phyloP scores from a whole-genome alignment of 1,140 invertebrate genomes.

The Cecropterus lyciades region DNA sequence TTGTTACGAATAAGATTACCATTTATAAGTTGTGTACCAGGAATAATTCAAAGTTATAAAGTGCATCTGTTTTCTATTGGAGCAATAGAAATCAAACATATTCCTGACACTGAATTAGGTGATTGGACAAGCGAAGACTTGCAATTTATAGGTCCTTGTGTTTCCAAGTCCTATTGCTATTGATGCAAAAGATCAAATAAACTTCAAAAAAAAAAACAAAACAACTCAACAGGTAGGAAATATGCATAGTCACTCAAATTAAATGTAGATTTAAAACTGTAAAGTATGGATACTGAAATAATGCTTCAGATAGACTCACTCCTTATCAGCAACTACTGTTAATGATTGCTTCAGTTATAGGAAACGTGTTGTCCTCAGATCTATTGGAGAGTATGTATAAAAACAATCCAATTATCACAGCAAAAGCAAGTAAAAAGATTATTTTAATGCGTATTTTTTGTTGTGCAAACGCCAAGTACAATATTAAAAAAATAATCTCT shows the following conservation, averaged over 20 bases:
- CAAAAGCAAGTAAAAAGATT: slow-evolving; percentile 74
- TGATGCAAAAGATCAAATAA: slow-evolving; percentile 53
- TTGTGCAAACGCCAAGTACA: slow-evolving; percentile 65
- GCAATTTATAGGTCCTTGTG: slow-evolving; percentile 56
- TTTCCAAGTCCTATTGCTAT: slow-evolving; percentile 64
- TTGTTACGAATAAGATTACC: slow-evolving; percentile 69
- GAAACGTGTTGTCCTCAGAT: slow-evolving; percentile 75
- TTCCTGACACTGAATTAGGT: slow-evolving; percentile 50
- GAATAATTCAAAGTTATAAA: slow-evolving; percentile 76
- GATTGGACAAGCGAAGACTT: slow-evolving; percentile 55
- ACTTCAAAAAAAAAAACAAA: slow-evolving; percentile 54
- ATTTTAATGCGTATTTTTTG: slow-evolving; percentile 67
- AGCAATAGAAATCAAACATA: slow-evolving; percentile 64
- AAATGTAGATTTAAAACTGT: slow-evolving; percentile 66
- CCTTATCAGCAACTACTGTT: slow-evolving; percentile 82
- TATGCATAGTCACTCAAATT: slow-evolving; percentile 67
- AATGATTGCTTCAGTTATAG: slow-evolving; percentile 83
- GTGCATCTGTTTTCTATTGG: slow-evolving; percentile 78
- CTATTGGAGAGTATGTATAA: slow-evolving; percentile 81
- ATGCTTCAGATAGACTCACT: slow-evolving; percentile 82
- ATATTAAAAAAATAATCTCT: slow-evolving; percentile 42
- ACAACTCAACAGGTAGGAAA: slow-evolving; percentile 51
- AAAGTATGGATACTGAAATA: slow-evolving; percentile 78
- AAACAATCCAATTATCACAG: slow-evolving; percentile 67
- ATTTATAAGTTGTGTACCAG: slow-evolving; percentile 76